Base-by-base conservation (phyloP, 2,888 invertebrate species). In the Helicoverpa assulta region DNA sequence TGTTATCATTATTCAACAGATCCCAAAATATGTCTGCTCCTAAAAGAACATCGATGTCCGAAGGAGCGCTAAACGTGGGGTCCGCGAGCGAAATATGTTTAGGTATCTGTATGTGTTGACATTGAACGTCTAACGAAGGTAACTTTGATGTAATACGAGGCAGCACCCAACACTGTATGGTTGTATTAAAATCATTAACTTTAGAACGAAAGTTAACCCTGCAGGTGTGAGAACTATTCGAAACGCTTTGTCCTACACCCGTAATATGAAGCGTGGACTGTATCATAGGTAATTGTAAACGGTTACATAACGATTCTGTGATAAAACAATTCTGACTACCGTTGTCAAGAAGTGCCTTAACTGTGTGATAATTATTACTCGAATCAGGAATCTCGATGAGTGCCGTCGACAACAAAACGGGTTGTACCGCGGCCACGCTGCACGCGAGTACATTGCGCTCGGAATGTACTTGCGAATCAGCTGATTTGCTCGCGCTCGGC, bases 271-370 rank as follows among this genome's bases (percentile, higher is more conserved):
- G 47, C 14, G 67, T 61, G 70, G 70, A 70, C 65, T 70, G 65
- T 65, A 61, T 53, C 5, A 57, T 47, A 2, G 69, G 54, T 50
- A 64, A 12, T 16, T 67, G 47, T 61, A 74, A 67, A 51, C 57
- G 53, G 18, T 61, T 57, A 43, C 60, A 70, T 29, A 70, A 56
- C 12, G 33, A 26, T 64, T 73, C 60, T 6, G 63, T 51, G 6
- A 73, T 33, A 33, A 59, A 59, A 29, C 29, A 59, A 50, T 59
- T 51, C 51, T 51, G 51, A 59, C 50, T 59, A 2, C 73, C 74
- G 18, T 54, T 70, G 47, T 74, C 74, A 19, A 70, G 63, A 51
- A 70, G 54, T 18, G 69, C 73, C 10, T 58, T 61, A 14, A 50
- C 62, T 33, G 70, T 74, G 18, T 70, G 64, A 67, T 64, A 65